Evolutionary conservation across 2,888 invertebrate genomes (phyloP), one percentile per base, ranked within the genome.

Genomic region (Aleiodes leptofemur): DNA sequence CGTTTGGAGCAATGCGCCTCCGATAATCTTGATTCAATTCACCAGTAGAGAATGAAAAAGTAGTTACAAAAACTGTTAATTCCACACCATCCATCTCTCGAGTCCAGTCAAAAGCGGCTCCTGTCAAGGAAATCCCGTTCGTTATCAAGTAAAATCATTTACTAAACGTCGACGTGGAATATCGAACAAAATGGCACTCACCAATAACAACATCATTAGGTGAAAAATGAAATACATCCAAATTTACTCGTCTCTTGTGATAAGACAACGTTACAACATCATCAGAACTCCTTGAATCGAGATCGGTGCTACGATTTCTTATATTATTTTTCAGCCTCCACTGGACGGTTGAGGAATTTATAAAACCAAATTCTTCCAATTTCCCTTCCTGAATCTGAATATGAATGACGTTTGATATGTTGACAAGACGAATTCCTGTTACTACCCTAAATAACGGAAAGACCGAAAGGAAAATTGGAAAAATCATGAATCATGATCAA

Each of bases 331-430:
- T 13, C 31, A 34, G n/a, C 34, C 34, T 59, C 59, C 59, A 59
- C 34, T 59, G 31, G n/a, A 59, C 34, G 4, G 34, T 34, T 59
- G 59, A 31, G 3, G 59, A 5, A 59, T 59, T 34, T 4, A 59
- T 31, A 3, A 34, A 59, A 34, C 59, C 59, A 59, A 34, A 59
- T 31, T 5, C 13, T 6, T 16, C 34, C 9, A 59, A 34, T 59
- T 59, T 59, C n/a, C 59, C 59, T n/a, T 59, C 34, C 23, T 59
- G 59, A n/a, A 59, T 59, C 2, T 59, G n/a, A 4, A 59, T 59
- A n/a, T 59, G 59, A 34, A 59, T 59, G 31, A 59, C 14, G 34
- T 59, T 59, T 5, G 31, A 31, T 6, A 34, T 59, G 8, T 31
- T 59, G 1, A 34, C 31, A 13, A 59, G 8, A 11, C 59, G 59